Evolutionary conservation across 2,113 vertebrate species (phyloP).

Genomic region (Anas platyrhynchos): DNA sequence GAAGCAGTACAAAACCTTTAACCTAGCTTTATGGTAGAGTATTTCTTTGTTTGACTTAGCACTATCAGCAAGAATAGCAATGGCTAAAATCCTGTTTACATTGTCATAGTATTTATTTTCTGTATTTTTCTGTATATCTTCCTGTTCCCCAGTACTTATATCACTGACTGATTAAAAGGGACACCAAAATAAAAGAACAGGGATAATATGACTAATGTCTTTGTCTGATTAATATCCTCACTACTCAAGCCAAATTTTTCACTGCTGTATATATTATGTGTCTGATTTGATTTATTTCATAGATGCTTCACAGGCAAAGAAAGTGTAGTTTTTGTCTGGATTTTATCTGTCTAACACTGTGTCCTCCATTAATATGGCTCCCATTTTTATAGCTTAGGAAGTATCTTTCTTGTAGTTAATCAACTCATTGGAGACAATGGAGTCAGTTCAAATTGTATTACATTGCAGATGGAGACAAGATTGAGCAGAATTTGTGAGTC

Average conservation of each 20-base stretch:
- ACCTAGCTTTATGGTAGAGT: background rate
- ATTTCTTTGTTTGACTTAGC: background rate
- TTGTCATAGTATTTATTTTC: background rate
- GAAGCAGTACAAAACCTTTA: background rate
- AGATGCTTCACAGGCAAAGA: background rate
- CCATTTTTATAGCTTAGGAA: background rate
- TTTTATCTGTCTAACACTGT: background rate
- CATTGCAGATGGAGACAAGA: background rate
- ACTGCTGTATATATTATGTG: background rate
- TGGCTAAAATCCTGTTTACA: background rate
- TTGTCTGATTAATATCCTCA: background rate
- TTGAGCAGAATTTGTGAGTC: background rate
- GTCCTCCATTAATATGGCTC: background rate
- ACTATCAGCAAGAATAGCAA: background rate
- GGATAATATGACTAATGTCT: background rate
- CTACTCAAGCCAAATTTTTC: background rate
- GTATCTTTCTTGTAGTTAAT: background rate
- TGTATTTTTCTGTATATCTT: background rate
- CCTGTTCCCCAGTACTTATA: background rate
- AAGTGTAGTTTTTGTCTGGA: background rate
- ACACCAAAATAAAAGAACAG: background rate
- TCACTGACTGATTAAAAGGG: background rate
- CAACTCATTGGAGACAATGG: background rate
- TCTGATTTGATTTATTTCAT: background rate
- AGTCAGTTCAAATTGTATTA: background rate